These are phyloP conservation scores for Apteryx owenii DNA, from an alignment of 2,113 vertebrate genomes.

Conservation along the genomic window DNA sequence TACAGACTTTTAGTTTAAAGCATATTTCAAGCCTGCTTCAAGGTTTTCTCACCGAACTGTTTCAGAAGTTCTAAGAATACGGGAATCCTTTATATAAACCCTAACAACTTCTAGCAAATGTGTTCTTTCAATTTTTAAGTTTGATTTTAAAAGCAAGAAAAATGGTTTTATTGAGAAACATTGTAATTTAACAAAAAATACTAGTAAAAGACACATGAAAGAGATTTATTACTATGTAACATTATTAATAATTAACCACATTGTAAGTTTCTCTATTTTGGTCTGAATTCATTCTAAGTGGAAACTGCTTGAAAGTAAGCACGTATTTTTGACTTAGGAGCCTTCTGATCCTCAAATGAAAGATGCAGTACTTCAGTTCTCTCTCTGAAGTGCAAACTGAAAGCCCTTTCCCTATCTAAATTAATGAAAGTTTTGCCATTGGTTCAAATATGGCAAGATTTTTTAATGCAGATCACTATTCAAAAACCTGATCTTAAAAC, in stretches of 20 bases:
- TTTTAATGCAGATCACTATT: neutral
- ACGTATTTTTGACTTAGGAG: neutral
- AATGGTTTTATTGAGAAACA: neutral
- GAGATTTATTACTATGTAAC: neutral
- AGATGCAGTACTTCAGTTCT: neutral
- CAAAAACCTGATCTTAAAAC: neutral
- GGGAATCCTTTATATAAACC: neutral
- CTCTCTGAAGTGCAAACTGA: neutral
- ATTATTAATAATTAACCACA: neutral
- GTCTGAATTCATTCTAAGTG: neutral
- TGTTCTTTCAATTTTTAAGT: neutral
- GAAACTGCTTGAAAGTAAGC: neutral
- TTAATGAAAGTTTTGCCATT: neutral
- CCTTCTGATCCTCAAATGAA: neutral
- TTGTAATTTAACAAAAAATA: neutral
- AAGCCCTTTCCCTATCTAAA: neutral
- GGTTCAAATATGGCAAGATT: neutral
- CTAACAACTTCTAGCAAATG: neutral
- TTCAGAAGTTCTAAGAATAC: neutral
- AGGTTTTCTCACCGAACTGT: conserved; percentile 3
- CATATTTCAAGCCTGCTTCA: neutral
- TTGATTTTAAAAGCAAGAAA: neutral
- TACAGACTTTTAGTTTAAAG: neutral
- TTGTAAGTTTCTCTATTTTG: neutral
- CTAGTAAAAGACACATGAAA: neutral